Evolutionary conservation across 2,113 vertebrate species (phyloP), one percentile per base, ranked within the genome.

Genomic region (Zosterops pallidus): DNA sequence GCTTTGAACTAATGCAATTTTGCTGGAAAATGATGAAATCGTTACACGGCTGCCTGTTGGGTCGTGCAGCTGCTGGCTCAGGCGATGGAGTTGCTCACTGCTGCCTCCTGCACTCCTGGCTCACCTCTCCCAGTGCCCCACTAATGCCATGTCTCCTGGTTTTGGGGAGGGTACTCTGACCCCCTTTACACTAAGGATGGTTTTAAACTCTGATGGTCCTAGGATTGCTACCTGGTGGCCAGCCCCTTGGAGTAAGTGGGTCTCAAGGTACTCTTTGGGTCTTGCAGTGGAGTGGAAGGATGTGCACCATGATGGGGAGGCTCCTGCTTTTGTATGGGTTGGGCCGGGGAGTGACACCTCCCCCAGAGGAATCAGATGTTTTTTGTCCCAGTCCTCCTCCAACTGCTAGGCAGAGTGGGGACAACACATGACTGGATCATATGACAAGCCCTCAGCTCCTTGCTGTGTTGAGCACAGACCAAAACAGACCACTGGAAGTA

Each of bases 1-100:
- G 94, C 96, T 97, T 97, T 97, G 94, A 96, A 95, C 95, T 97
- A 97, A 98, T 97, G 97, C 86, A 96, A 86, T 98, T 95, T 88
- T 84, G 94, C 55, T 96, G 92, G 86, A 94, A 97, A 96, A 96
- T 96, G 97, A 98, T 97, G 97, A 97, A 97, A 97, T 97, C 76
- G 95, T 98, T 97, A 95, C 96, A 91, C 72, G 86, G 90, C 95
- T 96, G 95, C 92, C 96, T 96, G 96, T 94, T 97, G 94, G 95
- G 96, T 89, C 4, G 64, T 0, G 6, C 95, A 92, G 96, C 95
- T 96, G 96, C 96, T 90, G 95, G 86, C 94, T 95, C 47, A 0
- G 12, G 78, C 0, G 0, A n/a, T 3, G 14, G 92, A 55, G 88
- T 16, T 68, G 76, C 86, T 90, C 24, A 0, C 68, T 1, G 42